A percentile compares a stretch with the other conserved stretches of the same genome.
phyloP scores from a whole-genome alignment of 2,797 vertebrate genomes.

The Harpagifer antarcticus region DNA sequence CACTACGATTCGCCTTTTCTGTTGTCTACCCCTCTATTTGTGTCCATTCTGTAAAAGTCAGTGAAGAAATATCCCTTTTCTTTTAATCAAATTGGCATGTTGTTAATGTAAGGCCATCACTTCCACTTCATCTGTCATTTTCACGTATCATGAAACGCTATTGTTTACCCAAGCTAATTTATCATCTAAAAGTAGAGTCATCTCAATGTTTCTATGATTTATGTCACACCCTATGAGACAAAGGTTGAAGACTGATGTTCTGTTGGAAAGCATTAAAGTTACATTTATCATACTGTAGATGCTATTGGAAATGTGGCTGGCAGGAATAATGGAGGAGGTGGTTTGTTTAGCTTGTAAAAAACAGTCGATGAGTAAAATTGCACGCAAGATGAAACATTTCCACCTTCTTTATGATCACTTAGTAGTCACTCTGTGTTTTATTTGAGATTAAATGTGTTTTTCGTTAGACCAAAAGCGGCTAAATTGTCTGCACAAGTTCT shows the following conservation, averaged over 20 bases:
- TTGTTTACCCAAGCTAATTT: slow-evolving; percentile 5
- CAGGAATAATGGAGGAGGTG: slow-evolving; percentile 14
- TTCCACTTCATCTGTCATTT: slow-evolving; percentile 18
- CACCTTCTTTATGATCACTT: too few species aligned
- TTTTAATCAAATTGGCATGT: slow-evolving; percentile 10
- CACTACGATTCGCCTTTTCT: slow-evolving; percentile 27
- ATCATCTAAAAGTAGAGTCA: neutral
- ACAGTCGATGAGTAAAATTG: slow-evolving; percentile 7
- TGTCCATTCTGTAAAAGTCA: neutral
- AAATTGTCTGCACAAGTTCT: slow-evolving; percentile 39
- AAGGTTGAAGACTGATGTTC: slow-evolving; percentile 15
- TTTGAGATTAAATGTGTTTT: slow-evolving; percentile 38
- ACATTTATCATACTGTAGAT: slow-evolving; percentile 17
- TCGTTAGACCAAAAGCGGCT: slow-evolving; percentile 27
- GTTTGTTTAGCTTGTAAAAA: slow-evolving; percentile 35
- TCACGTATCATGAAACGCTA: slow-evolving; percentile 5
- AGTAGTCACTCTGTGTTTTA: slow-evolving; percentile 6
- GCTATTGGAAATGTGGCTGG: slow-evolving; percentile 2
- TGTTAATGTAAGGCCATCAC: neutral
- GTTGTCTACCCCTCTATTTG: slow-evolving; percentile 15
- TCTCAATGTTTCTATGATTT: neutral
- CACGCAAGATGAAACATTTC: too few species aligned
- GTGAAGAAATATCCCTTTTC: slow-evolving; percentile 9
- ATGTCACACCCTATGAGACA: slow-evolving; percentile 1
- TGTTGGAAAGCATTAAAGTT: slow-evolving; percentile 20